phyloP scores from a whole-genome alignment of 2,113 vertebrate species.

The Dicrurus megarhynchus region DNA sequence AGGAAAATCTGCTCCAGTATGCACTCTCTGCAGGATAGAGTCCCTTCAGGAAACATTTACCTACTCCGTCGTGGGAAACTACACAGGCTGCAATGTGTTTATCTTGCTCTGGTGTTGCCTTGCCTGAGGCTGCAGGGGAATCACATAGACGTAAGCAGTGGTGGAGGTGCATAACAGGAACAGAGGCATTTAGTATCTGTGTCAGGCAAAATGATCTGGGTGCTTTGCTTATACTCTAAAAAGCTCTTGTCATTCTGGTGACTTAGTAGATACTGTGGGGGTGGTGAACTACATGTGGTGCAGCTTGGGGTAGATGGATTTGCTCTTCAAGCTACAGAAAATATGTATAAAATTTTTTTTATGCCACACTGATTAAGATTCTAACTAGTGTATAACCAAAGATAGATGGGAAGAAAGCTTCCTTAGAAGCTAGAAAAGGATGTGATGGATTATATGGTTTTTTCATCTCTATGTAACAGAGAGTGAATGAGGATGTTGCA shows the following conservation, averaged over 20 bases:
- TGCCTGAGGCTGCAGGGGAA: neutral
- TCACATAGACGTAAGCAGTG: neutral
- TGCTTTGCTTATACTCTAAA: neutral
- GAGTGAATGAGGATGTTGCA: neutral
- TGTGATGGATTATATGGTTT: neutral
- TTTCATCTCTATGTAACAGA: neutral
- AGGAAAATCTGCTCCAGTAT: neutral
- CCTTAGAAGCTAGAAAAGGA: neutral
- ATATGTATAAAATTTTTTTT: neutral
- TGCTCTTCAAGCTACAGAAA: neutral
- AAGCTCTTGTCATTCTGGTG: neutral
- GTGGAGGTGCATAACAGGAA: neutral
- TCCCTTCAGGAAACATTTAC: neutral
- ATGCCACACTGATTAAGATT: neutral
- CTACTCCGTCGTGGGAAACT: accelerated
- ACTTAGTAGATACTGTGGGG: neutral
- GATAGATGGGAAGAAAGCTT: neutral
- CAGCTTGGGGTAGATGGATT: neutral
- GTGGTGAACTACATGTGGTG: accelerated
- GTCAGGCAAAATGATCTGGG: neutral
- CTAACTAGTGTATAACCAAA: neutral
- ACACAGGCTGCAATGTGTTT: neutral
- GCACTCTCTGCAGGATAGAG: neutral
- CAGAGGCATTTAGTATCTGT: neutral
- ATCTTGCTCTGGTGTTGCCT: neutral